Base-by-base conservation (phyloP, 2,888 invertebrate genomes). In the Drosophila pseudotakahashii region DNA sequence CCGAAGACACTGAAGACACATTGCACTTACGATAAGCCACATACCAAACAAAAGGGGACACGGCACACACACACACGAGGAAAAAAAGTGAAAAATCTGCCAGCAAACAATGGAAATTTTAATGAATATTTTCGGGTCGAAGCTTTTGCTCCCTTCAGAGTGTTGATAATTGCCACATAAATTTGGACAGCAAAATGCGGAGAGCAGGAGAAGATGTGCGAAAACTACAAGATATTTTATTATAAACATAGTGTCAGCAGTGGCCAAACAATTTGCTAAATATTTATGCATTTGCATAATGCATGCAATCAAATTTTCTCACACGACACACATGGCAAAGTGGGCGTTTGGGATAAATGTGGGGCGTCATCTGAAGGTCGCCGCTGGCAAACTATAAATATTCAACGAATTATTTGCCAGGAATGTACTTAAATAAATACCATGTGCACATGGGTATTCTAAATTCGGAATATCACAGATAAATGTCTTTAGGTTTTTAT, bases 91-190 rank as follows among this genome's bases (percentile, higher is more conserved):
- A 55, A 62, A 82, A 80, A 80, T 81, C 76, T 82, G 63, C 63
- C 14, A 34, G 73, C 81, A 84, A 83, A 83, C 82, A 83, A 83
- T 81, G 76, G 76, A 75, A 48, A 79, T 78, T 86, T 79, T 86
- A 83, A 83, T 83, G 84, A 83, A 86, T 81, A 79, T 83, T 86
- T 79, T 76, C 52, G 78, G 79, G 63, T 74, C 71, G 73, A 67
- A 51, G 58, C 67, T 60, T 57, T 62, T 68, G 66, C 52, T 68
- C 63, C 73, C 75, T 52, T 54, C 44, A 74, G 84, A 81, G 81
- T 81, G 84, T 81, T 83, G 81, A 77, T 86, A 86, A 86, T 86
- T 83, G 87, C 77, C 76, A 77, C 77, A 83, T 83, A 83, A 87
- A 88, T 87, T 77, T 36, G 26, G 11, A 14, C n/a, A 26, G 59